Evolutionary conservation across 2,113 vertebrate genomes (phyloP).

Genomic region (Grallaria varia): DNA sequence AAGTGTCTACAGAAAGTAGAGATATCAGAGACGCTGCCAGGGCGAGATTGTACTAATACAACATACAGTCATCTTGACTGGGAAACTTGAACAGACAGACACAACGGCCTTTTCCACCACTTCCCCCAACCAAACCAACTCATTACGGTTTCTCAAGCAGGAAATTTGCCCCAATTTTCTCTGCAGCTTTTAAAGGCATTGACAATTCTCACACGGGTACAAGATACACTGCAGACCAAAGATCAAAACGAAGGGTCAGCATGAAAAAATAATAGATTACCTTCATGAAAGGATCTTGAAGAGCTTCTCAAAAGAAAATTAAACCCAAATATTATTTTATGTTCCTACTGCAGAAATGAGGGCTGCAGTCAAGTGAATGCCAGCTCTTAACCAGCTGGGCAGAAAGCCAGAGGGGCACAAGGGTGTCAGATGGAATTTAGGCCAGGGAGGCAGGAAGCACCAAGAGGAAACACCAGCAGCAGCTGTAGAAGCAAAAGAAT

Average conservation of each 20-base stretch:
- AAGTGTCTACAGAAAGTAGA: background rate
- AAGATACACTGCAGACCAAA: background rate
- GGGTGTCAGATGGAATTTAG: slow-evolving; percentile 55
- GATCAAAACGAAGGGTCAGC: background rate
- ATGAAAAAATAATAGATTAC: slow-evolving; percentile 14
- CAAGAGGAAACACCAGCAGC: slow-evolving; percentile 64
- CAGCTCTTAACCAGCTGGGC: slow-evolving; percentile 49
- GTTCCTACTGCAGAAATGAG: slow-evolving; percentile 28
- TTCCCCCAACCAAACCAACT: background rate
- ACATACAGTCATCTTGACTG: background rate
- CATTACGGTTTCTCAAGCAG: background rate
- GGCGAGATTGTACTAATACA: background rate
- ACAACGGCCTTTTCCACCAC: background rate
- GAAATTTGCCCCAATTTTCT: background rate
- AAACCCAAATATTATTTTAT: slow-evolving; percentile 59
- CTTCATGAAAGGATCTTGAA: background rate
- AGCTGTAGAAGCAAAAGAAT: slow-evolving; percentile 67
- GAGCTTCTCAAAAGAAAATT: slow-evolving; percentile 7
- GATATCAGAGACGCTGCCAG: background rate
- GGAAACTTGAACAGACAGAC: background rate
- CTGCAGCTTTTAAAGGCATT: background rate
- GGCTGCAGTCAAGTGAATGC: background rate
- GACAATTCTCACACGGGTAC: background rate
- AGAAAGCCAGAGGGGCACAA: slow-evolving; percentile 43
- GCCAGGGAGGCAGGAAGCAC: slow-evolving; percentile 56